phyloP scores from a whole-genome alignment of 2,113 vertebrate genomes.

The Brachionichthys hirsutus region DNA sequence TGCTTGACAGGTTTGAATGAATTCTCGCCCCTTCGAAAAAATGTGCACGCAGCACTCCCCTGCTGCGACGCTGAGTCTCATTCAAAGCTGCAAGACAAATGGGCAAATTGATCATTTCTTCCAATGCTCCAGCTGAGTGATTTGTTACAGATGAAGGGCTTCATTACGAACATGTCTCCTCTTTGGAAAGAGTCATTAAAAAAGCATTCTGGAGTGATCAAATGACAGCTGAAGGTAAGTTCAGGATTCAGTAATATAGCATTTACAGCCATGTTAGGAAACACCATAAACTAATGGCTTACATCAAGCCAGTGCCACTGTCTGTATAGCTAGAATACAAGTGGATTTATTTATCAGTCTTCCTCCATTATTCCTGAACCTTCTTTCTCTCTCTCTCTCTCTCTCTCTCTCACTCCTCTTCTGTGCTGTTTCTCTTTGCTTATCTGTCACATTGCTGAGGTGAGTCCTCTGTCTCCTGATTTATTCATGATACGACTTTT shows the following conservation, averaged over 20 bases:
- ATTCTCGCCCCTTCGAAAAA: constrained; percentile 7
- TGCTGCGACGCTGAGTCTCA: constrained; percentile 15
- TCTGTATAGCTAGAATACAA: constrained; percentile 39
- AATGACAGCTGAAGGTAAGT: constrained; percentile 36
- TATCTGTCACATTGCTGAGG: constrained; percentile 73
- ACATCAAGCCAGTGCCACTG: constrained; percentile 27
- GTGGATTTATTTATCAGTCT: constrained; percentile 52
- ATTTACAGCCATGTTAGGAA: constrained; percentile 45
- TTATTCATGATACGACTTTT: constrained; percentile 81
- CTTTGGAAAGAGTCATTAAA: constrained; percentile 8
- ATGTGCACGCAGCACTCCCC: constrained; percentile 10
- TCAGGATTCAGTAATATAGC: constrained; percentile 39
- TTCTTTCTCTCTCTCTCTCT: constrained; percentile 2
- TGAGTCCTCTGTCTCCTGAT: constrained; percentile 77
- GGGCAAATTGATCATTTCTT: constrained; percentile 43
- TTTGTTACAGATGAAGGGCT: constrained; percentile 42
- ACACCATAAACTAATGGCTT: constrained; percentile 40
- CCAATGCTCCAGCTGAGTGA: constrained; percentile 38
- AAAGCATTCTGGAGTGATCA: constrained; percentile 13
- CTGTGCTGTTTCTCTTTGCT: constrained; percentile 58
- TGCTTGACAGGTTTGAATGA: constrained; percentile 36
- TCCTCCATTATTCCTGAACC: constrained; percentile 21
- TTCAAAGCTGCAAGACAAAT: constrained; percentile 38
- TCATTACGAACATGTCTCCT: constrained; percentile 29
- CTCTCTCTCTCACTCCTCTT: constrained; percentile 35